Evolutionary conservation across 2,113 vertebrate genomes (phyloP).

Genomic region (Gopherus evgoodei): DNA sequence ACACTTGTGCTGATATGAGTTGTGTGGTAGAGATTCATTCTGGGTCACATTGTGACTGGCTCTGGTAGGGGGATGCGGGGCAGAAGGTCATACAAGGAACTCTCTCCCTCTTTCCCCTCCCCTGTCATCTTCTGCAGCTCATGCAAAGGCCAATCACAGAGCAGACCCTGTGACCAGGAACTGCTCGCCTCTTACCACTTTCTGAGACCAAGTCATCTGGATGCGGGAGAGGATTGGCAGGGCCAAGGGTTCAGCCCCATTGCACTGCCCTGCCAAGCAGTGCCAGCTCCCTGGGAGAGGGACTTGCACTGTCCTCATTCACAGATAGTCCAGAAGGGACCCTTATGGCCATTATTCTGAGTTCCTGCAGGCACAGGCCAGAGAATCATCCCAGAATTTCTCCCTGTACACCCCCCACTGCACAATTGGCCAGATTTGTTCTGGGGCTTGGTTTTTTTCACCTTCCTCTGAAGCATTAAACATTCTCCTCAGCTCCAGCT

Average conservation of each 20-base stretch:
- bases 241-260: background rate
- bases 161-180: background rate
- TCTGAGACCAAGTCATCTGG: background rate
- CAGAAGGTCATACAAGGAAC: background rate
- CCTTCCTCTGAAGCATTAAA: background rate
- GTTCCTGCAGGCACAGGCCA: no score
- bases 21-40: background rate
- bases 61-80: no score
- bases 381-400: background rate
- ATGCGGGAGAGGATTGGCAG: no score
- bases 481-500: background rate
- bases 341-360: no score
- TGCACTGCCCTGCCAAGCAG: background rate
- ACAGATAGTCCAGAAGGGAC: background rate
- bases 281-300: background rate
- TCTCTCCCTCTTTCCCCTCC: background rate
- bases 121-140: background rate
- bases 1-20: background rate
- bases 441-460: background rate
- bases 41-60: no score
- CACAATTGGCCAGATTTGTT: background rate
- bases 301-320: background rate
- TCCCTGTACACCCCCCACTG: background rate
- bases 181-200: background rate
- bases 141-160: background rate